phyloP scores from a whole-genome alignment of 2,797 vertebrate genomes.

The Schizopygopsis pylzovi region DNA sequence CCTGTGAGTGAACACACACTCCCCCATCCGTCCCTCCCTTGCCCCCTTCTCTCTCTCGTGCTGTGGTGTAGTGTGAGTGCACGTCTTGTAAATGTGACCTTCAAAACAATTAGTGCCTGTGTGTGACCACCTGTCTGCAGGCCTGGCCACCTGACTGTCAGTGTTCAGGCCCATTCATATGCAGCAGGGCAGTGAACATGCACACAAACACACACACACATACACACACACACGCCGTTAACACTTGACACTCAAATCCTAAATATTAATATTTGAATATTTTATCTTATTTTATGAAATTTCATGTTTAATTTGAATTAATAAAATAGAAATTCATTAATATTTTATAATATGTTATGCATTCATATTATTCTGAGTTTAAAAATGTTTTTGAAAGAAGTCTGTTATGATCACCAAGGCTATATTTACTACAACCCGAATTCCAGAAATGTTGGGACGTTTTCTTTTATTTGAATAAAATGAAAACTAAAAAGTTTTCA shows the following conservation, averaged over 20 bases:
- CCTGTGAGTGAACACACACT: conserved; percentile 69
- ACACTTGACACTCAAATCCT: conserved; percentile 20
- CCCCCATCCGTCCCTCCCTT: conserved; percentile 60
- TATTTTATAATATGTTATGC: neutral
- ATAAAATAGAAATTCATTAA: neutral
- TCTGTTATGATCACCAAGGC: neutral
- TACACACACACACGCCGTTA: conserved; percentile 34
- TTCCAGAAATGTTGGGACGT: too few relatives aligned
- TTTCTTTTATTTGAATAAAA: too few relatives aligned
- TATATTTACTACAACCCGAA: neutral
- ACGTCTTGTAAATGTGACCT: conserved; percentile 60
- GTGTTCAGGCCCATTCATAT: conserved; percentile 58
- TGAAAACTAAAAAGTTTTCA: too few relatives aligned
- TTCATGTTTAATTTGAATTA: neutral
- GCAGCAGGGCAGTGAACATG: conserved; percentile 42
- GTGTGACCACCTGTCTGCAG: conserved; percentile 58
- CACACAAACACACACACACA: conserved; percentile 38
- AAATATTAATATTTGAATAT: neutral
- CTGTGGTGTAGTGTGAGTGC: conserved; percentile 59
- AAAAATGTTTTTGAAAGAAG: neutral
- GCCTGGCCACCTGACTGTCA: conserved; percentile 69
- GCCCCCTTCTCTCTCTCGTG: conserved; percentile 29
- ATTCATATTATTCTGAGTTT: neutral
- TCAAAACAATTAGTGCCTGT: conserved; percentile 57
- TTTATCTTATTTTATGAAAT: neutral